Base-by-base conservation (phyloP, 2,888 invertebrate genomes). In the Tuberolachnus salignus region DNA sequence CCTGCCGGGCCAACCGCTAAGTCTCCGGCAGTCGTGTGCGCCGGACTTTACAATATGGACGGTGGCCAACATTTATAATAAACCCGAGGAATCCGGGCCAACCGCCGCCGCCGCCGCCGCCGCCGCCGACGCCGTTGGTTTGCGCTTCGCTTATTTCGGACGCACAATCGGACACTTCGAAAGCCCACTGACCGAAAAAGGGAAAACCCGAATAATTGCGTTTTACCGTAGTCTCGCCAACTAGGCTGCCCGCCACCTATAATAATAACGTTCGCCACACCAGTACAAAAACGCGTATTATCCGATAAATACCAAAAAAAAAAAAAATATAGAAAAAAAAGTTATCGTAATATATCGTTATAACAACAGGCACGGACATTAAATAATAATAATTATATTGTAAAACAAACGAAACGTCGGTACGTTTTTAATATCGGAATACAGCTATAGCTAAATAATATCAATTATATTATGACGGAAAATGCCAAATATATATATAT, bases 51-150 rank as follows among this genome's bases (percentile, higher is more conserved):
- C 26, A 1, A 19, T 26, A 49, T 78, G 78, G 78, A 78, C 42
- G 59, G 9, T 13, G 59, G 67, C 78, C 78, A 78, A 78, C 21
- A 51, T 59, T 69, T 69, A 78, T 78, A 67, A 78, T 69, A 78
- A 78, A 51, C 78, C 51, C 19, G 51, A 59, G 78, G 78, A 78
- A 78, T 78, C 78, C 78, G 78, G 78, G 78, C 78, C 78, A 78
- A 69, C 66, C 66, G 26, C 19, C 53, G 16, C 19, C 66, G 74
- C n/a, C n/a, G n/a, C n/a, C n/a, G n/a, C n/a, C n/a, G n/a, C n/a
- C n/a, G n/a, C n/a, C n/a, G n/a, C n/a, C n/a, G n/a, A n/a, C n/a
- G 16, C 19, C 66, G 75, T 67, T 46, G 66, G 55, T 75, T 75
- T 26, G 75, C 66, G 46, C 64, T 57, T 59, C 67, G 59, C 67